A percentile compares a stretch with the other conserved stretches of the same genome.
These are phyloP conservation scores for Aurelia sp. DNA, from an alignment of 30 jellyfish, hydroid and myxozoan genomes.

Conservation along the genomic window DNA sequence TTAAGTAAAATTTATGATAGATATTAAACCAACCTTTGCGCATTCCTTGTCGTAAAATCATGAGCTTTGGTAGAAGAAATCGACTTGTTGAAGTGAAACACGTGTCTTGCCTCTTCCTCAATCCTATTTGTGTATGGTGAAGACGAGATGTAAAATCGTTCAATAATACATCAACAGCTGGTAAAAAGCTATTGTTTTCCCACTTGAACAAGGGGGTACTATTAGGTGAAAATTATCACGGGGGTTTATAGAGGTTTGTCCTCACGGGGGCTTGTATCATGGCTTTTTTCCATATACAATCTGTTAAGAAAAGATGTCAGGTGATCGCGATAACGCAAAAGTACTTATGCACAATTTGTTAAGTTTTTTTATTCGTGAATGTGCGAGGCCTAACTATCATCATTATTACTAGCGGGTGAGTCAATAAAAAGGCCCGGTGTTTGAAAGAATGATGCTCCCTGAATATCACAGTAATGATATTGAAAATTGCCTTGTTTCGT, in stretches of 20 bases:
- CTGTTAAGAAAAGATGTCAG: neutral
- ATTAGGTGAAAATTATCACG: constrained; percentile 3
- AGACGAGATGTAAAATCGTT: constrained; percentile 64
- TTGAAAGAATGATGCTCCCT: too few species aligned
- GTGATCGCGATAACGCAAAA: too few species aligned
- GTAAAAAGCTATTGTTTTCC: constrained; percentile 56
- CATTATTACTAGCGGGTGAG: too few species aligned
- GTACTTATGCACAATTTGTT: too few species aligned
- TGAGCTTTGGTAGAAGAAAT: constrained; percentile 1
- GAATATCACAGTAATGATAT: too few species aligned
- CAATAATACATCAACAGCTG: constrained; percentile 70
- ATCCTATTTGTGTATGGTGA: constrained; percentile 65
- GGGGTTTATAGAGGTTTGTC: constrained; percentile 2
- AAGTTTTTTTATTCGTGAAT: too few species aligned
- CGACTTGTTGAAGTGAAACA: constrained; percentile 2
- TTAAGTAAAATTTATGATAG: too few species aligned
- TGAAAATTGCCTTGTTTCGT: too few species aligned
- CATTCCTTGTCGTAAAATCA: constrained; percentile 57
- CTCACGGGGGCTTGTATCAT: neutral
- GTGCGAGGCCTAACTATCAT: too few species aligned
- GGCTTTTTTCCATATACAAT: too few species aligned
- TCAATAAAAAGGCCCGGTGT: too few species aligned
- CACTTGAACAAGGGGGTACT: constrained; percentile 30
- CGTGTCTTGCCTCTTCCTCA: constrained; percentile 27
- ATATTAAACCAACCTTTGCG: constrained; percentile 28